Evolutionary conservation across 64 coral and sea anemone species (phyloP).

Genomic region (Stylophora pistillata): DNA sequence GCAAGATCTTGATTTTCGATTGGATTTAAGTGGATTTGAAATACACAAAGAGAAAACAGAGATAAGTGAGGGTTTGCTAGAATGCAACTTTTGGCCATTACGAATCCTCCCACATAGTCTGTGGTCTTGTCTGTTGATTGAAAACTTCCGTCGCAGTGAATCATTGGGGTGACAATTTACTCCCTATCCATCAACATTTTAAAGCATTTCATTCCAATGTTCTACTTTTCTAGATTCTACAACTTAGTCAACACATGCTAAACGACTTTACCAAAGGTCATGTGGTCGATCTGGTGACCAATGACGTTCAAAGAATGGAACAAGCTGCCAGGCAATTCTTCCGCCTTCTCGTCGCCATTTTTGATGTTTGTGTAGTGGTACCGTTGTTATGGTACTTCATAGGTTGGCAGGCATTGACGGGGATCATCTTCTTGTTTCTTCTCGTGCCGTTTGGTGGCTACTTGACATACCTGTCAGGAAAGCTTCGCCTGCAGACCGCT

Average conservation of each 20-base stretch:
- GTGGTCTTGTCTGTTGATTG: too few relatives aligned
- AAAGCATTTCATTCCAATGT: neutral
- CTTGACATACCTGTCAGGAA: slow-evolving; percentile 24
- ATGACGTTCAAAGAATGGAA: slow-evolving; percentile 56
- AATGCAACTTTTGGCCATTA: too few relatives aligned
- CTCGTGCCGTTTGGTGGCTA: slow-evolving; percentile 28
- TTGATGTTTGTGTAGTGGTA: slow-evolving; percentile 30
- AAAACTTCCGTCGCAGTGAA: too few relatives aligned
- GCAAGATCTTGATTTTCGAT: too few relatives aligned
- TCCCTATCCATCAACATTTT: too few relatives aligned
- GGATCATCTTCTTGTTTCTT: slow-evolving; percentile 31
- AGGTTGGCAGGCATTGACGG: slow-evolving; percentile 53
- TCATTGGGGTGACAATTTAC: too few relatives aligned
- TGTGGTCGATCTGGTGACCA: slow-evolving; percentile 60
- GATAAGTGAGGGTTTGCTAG: too few relatives aligned
- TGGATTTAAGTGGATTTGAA: too few relatives aligned
- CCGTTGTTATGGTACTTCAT: slow-evolving; percentile 50
- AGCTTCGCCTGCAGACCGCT: slow-evolving; percentile 50
- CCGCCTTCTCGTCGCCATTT: slow-evolving; percentile 33
- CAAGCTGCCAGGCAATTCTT: slow-evolving; percentile 49
- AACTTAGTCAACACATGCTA: slow-evolving; percentile 18
- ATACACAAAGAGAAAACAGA: too few relatives aligned
- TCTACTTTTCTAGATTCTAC: slow-evolving; percentile 1
- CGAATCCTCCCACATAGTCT: too few relatives aligned
- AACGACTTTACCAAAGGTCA: slow-evolving; percentile 50